Conservation (phyloP, 2,113 vertebrate species). For the Climacteris rufus region DNA sequence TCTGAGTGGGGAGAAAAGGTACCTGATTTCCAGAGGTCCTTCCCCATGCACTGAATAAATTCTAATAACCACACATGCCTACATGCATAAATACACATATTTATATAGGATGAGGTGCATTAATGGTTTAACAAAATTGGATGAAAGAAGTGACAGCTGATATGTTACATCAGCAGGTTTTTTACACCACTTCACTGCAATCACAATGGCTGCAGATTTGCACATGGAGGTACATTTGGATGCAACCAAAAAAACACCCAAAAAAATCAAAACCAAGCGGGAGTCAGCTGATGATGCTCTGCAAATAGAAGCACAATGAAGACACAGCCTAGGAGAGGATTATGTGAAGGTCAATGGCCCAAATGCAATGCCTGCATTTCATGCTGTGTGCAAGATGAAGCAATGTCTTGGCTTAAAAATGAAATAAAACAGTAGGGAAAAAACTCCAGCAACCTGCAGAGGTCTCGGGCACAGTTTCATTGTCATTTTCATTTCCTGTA, state of each 20-base stretch:
- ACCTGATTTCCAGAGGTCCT: background rate
- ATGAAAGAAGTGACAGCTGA: background rate
- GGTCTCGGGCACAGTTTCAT: conserved; percentile 87
- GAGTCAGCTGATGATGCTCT: conserved; percentile 32
- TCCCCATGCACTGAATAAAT: background rate
- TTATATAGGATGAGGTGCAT: background rate
- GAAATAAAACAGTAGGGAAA: conserved; percentile 70
- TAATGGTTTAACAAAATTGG: background rate
- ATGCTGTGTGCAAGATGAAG: conserved; percentile 73
- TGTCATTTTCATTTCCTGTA: conserved; percentile 95
- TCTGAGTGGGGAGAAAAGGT: background rate
- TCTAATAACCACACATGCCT: background rate
- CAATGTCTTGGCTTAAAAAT: conserved; percentile 56
- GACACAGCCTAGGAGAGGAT: conserved; percentile 54
- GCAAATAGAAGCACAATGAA: conserved; percentile 42
- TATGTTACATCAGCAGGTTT: background rate
- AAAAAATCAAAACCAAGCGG: background rate
- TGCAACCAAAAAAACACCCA: background rate
- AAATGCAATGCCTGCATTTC: conserved; percentile 49
- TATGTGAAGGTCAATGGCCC: conserved; percentile 37
- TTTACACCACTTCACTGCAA: conserved; percentile 14
- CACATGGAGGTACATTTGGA: background rate
- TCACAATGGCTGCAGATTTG: background rate
- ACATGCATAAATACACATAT: background rate
- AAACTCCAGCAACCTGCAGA: conserved; percentile 90